Base-by-base conservation (phyloP, 2,113 vertebrate genomes). In the Alligator mississippiensis region DNA sequence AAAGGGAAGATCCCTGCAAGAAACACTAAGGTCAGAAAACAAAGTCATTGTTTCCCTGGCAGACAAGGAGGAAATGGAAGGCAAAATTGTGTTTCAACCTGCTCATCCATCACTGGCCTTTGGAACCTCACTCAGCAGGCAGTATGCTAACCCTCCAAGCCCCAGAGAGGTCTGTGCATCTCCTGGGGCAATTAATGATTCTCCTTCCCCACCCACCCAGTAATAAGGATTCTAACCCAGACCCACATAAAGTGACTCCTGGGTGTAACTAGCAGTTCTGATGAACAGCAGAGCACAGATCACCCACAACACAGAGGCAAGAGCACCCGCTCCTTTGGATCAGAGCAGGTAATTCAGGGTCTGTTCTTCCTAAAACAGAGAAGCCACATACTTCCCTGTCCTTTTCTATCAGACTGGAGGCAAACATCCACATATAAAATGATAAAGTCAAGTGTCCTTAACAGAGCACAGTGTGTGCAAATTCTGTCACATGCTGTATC, bases 221-320 rank as follows among this genome's bases (percentile, higher is more conserved):
- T 25, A 27, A n/a, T 5, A 27, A 25, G 11, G 47, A n/a, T 47
- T 57, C 25, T 17, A 28, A n/a, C 38, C 25, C 47, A 38, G 58
- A 80, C 16, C 15, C 18, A 61, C 54, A 7, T 11, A 74, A 10
- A 75, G 6, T 0, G 0, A 38, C 13, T 57, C 61, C 18, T 3
- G 61, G 17, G 24, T 85, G 15, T 38, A 9, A 62, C 57, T 28
- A 34, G 75, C 30, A 1, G 0, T 68, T 78, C 34, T 75, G 55
- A 77, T 15, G 34, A 47, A 70, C 80, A 79, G 64, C 11, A n/a
- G 30, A 4, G 22, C 61, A 70, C 94, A 75, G 90, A 89, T 85
- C 81, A 54, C 75, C 13, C 77, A 79, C 77, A 72, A 14, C 28
- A 68, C 82, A 27, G 70, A 88, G 80, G 55, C 2, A 1, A 38